These are phyloP conservation scores for Heliconius nattereri DNA, from an alignment of 1,140 invertebrate species.

Conservation along the genomic window DNA sequence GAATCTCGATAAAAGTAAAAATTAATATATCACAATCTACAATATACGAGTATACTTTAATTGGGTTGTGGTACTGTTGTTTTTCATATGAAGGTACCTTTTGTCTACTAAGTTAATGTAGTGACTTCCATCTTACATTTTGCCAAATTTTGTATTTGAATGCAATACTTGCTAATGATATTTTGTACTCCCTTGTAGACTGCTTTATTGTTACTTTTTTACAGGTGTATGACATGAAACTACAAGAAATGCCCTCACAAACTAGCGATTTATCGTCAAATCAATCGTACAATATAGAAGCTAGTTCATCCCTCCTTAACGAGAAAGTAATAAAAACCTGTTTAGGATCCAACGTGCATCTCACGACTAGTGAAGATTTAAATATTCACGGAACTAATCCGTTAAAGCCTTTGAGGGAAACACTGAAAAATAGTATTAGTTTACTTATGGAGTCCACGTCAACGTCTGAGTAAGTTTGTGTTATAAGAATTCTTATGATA, in stretches of 20 bases:
- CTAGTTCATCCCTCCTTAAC: slow-evolving; percentile 54
- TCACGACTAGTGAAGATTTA: slow-evolving; percentile 69
- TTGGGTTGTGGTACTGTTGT: too few species aligned
- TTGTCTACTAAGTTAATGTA: too few species aligned
- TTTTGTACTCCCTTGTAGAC: too few species aligned
- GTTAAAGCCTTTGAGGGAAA: slow-evolving; percentile 62
- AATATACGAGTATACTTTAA: too few species aligned
- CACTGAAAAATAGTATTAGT: slow-evolving; percentile 71
- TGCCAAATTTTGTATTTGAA: too few species aligned
- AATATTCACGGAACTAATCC: slow-evolving; percentile 61
- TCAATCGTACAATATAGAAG: slow-evolving; percentile 40
- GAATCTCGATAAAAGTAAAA: neutral
- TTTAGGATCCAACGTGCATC: slow-evolving; percentile 64
- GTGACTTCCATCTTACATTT: too few species aligned
- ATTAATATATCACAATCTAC: neutral
- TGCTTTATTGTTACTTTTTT: neutral
- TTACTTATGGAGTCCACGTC: slow-evolving; percentile 67
- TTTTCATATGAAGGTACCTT: too few species aligned
- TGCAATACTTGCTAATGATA: too few species aligned
- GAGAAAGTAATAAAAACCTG: slow-evolving; percentile 59
- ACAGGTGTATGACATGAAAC: slow-evolving; percentile 69
- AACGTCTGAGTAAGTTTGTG: slow-evolving; percentile 51
- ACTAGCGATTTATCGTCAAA: slow-evolving; percentile 46
- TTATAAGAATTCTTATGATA: too few species aligned
- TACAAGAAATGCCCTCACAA: slow-evolving; percentile 65